Percentiles rank a stretch among this genome's conserved stretches.
Evolutionary conservation across 2,797 vertebrate genomes (phyloP).

Genomic region (Lepidocolaptes lacrymiger): DNA sequence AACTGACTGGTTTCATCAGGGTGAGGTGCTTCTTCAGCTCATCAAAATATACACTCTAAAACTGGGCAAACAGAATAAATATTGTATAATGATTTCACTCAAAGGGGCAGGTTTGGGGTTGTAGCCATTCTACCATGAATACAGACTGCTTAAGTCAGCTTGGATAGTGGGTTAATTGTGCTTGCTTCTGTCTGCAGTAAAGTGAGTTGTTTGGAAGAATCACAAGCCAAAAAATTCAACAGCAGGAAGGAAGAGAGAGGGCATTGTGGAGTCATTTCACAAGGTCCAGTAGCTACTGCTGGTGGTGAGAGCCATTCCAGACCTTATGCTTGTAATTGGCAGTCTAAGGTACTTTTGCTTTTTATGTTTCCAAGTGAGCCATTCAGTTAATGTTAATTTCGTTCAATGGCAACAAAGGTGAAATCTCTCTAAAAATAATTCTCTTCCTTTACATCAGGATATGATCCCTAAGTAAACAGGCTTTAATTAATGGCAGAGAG

Average conservation of each 20-base stretch:
- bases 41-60: constrained; percentile 2
- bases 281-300: not conserved
- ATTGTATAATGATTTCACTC: not conserved
- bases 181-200: not conserved
- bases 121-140: not conserved
- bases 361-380: constrained; percentile 50
- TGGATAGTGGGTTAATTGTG: not conserved
- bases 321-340: constrained; percentile 57
- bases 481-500: constrained; percentile 48
- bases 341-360: constrained; percentile 26
- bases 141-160: not conserved
- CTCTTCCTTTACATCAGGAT: not conserved
- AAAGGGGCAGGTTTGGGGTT: not conserved
- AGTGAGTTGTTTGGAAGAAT: not conserved
- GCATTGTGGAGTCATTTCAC: not conserved
- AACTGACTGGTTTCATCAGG: not conserved
- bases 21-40: not conserved
- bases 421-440: constrained; percentile 56
- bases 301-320: constrained; percentile 25
- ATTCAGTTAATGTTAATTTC: constrained; percentile 13
- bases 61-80: constrained; percentile 13
- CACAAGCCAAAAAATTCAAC: not conserved
- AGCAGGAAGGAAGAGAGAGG: not conserved
- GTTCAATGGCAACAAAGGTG: constrained; percentile 45
- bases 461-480: constrained; percentile 46